Evolutionary conservation across 2,113 vertebrate species (phyloP), one percentile per base, ranked within the genome.

Genomic region (Lonchura striata): DNA sequence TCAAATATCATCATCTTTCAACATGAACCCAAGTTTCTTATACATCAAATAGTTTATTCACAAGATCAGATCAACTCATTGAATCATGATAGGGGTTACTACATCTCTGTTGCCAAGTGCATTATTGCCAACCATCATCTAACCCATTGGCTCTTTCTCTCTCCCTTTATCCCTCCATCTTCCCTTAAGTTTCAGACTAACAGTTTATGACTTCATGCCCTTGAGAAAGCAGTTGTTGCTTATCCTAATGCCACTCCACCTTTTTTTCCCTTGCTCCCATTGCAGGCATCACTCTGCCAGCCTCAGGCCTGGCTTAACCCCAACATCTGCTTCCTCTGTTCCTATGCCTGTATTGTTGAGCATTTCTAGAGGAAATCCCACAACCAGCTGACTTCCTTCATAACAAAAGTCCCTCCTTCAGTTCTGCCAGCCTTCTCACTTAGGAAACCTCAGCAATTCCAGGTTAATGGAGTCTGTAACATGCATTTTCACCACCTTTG

Each of bases 291-390:
- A 13, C 56, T 86, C 54, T 94, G 88, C 94, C 91, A 94, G 9
- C 69, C 60, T 94, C 80, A 92, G 64, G 65, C 52, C 69, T 92
- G 86, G 52, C 86, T 75, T 39, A 52, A 0, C 80, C 77, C 64
- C 82, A 92, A 9, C 66, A 85, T 92, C 82, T 97, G 83, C 72
- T 96, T 96, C 83, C 96, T 95, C 76, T 91, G 64, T 33, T 96
- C 72, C 64, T 84, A 24, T 71, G 52, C 17, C 37, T 81, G 52
- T 35, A 70, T 75, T 88, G 80, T 92, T 63, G 24, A 78, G 41
- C 60, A 52, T 86, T 90, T 92, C 82, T 93, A 74, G 76, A 95
- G 94, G 92, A 93, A 96, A 81, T 83, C 71, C 33, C 82, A 42
- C 0, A 30, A 61, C 54, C 80, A 74, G 44, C 83, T 74, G 82